Evolutionary conservation across 2,113 vertebrate species (phyloP).

Genomic region (Eudyptes chrysolophus): DNA sequence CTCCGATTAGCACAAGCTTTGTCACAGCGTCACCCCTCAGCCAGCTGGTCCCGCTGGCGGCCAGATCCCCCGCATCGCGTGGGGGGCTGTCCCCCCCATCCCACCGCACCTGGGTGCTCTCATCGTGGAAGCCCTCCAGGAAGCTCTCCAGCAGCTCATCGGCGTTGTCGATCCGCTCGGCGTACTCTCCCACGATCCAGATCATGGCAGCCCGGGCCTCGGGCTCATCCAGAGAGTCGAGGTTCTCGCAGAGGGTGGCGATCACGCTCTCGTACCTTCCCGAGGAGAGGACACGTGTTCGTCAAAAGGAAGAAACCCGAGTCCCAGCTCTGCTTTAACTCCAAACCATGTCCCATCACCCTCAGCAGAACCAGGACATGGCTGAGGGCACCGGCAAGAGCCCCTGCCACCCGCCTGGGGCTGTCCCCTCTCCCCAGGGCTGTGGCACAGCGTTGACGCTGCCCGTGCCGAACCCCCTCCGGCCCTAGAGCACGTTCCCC

Average conservation of each 20-base stretch:
- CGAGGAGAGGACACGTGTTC: fast-evolving
- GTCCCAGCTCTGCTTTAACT: fast-evolving
- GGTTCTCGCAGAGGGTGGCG: constrained; percentile 94
- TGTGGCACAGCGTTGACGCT: fast-evolving
- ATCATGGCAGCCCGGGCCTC: constrained; percentile 97
- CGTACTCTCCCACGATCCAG: constrained; percentile 97
- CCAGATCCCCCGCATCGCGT: fast-evolving
- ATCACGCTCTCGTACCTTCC: constrained; percentile 95
- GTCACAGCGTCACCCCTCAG: not conserved
- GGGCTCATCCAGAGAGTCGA: constrained; percentile 94
- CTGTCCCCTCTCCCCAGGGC: not conserved
- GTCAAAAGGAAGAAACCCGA: fast-evolving
- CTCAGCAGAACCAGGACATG: not conserved
- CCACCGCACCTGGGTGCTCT: constrained; percentile 91
- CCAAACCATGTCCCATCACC: not conserved
- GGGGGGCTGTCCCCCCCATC: not conserved
- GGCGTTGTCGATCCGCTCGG: constrained; percentile 92
- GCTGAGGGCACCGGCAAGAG: fast-evolving
- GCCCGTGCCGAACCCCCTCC: fast-evolving
- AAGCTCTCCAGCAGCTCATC: constrained; percentile 96
- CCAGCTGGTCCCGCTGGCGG: not conserved
- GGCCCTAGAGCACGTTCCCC: not conserved
- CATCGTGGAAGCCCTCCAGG: constrained; percentile 95
- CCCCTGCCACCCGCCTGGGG: not conserved
- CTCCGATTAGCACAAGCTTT: fast-evolving